phyloP scores from a whole-genome alignment of 1,140 invertebrate genomes.

The Oryzaephilus surinamensis region DNA sequence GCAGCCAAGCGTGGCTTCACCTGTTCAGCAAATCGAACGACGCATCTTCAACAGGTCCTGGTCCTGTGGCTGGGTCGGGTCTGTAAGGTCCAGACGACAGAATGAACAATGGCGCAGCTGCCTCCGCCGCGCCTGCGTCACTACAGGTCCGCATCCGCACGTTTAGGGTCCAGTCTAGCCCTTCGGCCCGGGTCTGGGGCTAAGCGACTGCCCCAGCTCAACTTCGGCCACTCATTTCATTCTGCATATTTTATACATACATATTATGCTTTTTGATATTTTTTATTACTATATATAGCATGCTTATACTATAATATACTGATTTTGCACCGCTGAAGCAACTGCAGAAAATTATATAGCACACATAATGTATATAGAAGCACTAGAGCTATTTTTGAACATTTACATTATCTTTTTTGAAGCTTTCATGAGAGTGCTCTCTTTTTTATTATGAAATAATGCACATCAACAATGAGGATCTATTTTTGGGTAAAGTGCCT shows the following conservation, averaged over 20 bases:
- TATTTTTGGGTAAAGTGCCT: neutral
- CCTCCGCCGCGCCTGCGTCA: slow-evolving; percentile 53
- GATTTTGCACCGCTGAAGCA: slow-evolving; percentile 1
- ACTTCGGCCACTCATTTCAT: slow-evolving; percentile 9
- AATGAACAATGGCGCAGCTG: slow-evolving; percentile 53
- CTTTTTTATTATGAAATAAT: neutral
- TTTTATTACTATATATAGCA: neutral
- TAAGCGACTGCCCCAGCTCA: slow-evolving; percentile 11
- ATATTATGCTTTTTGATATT: slow-evolving; percentile 6
- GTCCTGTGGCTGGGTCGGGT: slow-evolving; percentile 12
- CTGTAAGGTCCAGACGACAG: slow-evolving; percentile 25
- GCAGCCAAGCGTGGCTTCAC: too few relatives aligned
- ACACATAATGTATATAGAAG: too few relatives aligned
- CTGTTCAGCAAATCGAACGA: slow-evolving; percentile 10
- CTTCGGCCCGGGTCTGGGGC: slow-evolving; percentile 7
- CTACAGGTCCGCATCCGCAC: slow-evolving; percentile 44
- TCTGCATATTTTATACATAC: slow-evolving; percentile 8
- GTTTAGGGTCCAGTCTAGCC: slow-evolving; percentile 8
- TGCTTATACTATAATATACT: neutral
- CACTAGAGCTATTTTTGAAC: too few relatives aligned
- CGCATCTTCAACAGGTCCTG: slow-evolving; percentile 13
- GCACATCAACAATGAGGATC: neutral
- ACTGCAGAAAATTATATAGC: too few relatives aligned
- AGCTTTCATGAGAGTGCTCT: neutral
- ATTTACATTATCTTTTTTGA: neutral